Evolutionary conservation across 2,888 invertebrate species (phyloP).

Genomic region (Acleris laterana): DNA sequence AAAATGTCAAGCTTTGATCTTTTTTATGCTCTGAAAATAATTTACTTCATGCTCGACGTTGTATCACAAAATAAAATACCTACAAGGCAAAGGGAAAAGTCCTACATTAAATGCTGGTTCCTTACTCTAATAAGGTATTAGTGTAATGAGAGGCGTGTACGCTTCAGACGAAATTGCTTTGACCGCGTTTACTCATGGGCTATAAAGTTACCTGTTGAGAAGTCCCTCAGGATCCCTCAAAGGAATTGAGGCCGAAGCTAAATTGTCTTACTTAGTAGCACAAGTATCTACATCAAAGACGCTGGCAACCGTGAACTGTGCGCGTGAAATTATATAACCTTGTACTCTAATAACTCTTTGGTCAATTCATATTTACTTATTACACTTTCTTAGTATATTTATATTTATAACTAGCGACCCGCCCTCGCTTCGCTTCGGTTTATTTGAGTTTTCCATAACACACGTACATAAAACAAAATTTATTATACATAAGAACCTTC

Average conservation of each 20-base stretch:
- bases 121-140: slow-evolving; percentile 56
- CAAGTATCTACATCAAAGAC: slow-evolving; percentile 58
- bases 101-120: slow-evolving; percentile 48
- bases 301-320: slow-evolving; percentile 37
- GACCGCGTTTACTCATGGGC: slow-evolving; percentile 70
- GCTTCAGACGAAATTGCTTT: slow-evolving; percentile 65
- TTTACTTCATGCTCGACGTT: slow-evolving; percentile 1
- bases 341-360: background rate
- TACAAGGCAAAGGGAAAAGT: slow-evolving; percentile 14
- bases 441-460: too few species aligned
- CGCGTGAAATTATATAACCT: slow-evolving; percentile 11
- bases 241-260: slow-evolving; percentile 65
- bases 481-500: too few species aligned
- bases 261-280: slow-evolving; percentile 67
- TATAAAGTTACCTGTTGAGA: slow-evolving; percentile 76
- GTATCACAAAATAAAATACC: background rate
- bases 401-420: too few species aligned
- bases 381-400: background rate
- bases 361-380: background rate
- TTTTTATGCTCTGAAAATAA: slow-evolving; percentile 19
- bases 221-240: slow-evolving; percentile 61
- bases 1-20: slow-evolving; percentile 30
- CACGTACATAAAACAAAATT: too few species aligned
- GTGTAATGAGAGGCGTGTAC: slow-evolving; percentile 54
- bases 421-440: too few species aligned